Percentiles rank a stretch among this genome's conserved stretches.
These are phyloP conservation scores for Anableps anableps DNA, from an alignment of 2,797 vertebrate species.

Conservation along the genomic window DNA sequence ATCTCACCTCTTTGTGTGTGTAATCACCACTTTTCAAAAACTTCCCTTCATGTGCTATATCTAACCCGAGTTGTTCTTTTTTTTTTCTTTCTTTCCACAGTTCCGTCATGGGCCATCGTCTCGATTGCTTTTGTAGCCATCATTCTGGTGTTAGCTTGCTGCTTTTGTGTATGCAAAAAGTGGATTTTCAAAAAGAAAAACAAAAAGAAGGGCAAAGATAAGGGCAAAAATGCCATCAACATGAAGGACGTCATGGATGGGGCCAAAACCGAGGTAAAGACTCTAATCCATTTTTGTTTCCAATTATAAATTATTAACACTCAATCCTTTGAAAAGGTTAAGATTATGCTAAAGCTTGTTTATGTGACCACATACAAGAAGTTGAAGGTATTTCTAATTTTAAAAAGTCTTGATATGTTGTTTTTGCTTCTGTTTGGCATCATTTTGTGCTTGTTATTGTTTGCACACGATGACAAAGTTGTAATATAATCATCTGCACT, in stretches of 20 bases:
- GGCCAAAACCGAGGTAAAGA: conserved; percentile 96
- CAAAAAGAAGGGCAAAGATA: conserved; percentile 99
- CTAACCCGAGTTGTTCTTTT: conserved; percentile 25
- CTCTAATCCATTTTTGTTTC: conserved; percentile 39
- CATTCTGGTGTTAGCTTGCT: conserved; percentile 96
- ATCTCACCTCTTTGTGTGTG: conserved; percentile 41
- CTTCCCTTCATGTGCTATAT: background rate
- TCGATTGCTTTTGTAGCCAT: conserved; percentile 97
- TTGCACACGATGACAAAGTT: conserved; percentile 4
- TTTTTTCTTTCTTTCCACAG: conserved; percentile 72
- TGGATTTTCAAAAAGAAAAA: conserved; percentile 99
- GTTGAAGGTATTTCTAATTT: background rate
- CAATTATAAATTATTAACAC: background rate
- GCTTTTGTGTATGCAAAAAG: conserved; percentile 99
- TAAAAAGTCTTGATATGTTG: conserved; percentile 5
- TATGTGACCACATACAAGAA: conserved; percentile 1
- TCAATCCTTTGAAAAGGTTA: background rate
- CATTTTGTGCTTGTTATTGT: background rate
- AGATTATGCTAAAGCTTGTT: background rate
- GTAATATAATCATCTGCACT: background rate
- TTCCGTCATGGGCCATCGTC: conserved; percentile 98
- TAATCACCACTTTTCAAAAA: conserved; percentile 25
- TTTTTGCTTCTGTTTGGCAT: conserved; percentile 15
- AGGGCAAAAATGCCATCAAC: conserved; percentile 99
- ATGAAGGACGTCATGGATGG: conserved; percentile 98